Evolutionary conservation across 2,113 vertebrate species (phyloP).

Genomic region (Malurus elegans): DNA sequence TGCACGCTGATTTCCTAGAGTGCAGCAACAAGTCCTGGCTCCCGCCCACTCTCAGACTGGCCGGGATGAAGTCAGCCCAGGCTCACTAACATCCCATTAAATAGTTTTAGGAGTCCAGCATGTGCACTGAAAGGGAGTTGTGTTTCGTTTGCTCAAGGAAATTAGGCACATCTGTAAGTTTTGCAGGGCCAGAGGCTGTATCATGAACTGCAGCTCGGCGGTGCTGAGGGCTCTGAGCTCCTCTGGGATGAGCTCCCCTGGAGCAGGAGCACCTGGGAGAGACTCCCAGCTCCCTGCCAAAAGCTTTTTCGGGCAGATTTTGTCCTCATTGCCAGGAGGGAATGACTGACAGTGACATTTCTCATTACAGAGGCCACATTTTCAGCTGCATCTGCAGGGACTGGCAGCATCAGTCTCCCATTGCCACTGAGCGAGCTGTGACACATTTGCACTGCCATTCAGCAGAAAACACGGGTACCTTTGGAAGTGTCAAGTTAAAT

Average conservation of each 20-base stretch:
- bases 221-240: background rate
- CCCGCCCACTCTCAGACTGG: background rate
- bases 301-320: background rate
- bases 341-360: background rate
- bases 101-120: rapidly evolving
- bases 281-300: background rate
- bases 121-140: background rate
- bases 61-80: background rate
- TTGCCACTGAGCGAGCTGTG: rapidly evolving
- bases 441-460: rapidly evolving
- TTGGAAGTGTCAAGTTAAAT: background rate
- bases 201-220: background rate
- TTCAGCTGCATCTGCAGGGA: background rate
- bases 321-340: background rate
- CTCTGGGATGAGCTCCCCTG: background rate
- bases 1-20: background rate
- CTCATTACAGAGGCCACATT: background rate
- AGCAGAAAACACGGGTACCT: background rate
- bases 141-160: background rate
- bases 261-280: background rate
- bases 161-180: background rate
- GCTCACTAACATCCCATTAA: background rate
- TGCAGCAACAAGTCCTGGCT: background rate
- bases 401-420: background rate
- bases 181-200: background rate